Base-by-base conservation (phyloP, 2,113 vertebrate species). In the Hippopotamus amphibius region DNA sequence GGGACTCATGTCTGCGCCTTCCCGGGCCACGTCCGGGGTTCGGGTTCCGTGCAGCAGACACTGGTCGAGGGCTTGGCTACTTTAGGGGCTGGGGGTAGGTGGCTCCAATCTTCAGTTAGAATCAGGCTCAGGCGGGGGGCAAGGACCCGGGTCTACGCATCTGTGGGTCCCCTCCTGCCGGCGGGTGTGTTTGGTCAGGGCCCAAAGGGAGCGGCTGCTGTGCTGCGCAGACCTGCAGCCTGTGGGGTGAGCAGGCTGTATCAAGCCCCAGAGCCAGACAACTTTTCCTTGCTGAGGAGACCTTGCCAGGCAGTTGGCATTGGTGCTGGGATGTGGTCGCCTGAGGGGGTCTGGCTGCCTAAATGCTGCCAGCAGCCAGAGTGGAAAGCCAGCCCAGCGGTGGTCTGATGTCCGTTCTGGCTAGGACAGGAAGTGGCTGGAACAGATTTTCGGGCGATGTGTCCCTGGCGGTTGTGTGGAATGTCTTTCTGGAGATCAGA, bases 261-360 rank as follows among this genome's bases (percentile, higher is more conserved):
- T 50, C 72, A 57, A 79, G 80, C 33, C 86, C 37, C 7, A 48
- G 84, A 77, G 57, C n/a, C 0, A 72, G 87, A 74, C 87, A 97
- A 98, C 95, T 98, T 97, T 93, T 96, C 63, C 30, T 59, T 57
- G 92, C 76, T 6, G 48, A 37, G 50, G 63, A 82, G 48, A 26
- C 5, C 22, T 55, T n/a, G 28, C 41, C n/a, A 21, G 48, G 37
- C 50, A 13, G n/a, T 24, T 2, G 0, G 37, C 8, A 3, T 19
- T 7, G 11, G 41, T 26, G 37, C 24, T 5, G 3, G 43, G 55
- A 71, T 37, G 63, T 43, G 79, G 86, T 79, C 76, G n/a, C 66
- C n/a, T 65, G 69, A 81, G 65, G 50, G 37, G 26, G 41, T 48
- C 33, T 1, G 6, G 2, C 6, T 77, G 30, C 2, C 1, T 4